phyloP scores from a whole-genome alignment of 1,140 invertebrate species.

The Trichonephila clavipes region DNA sequence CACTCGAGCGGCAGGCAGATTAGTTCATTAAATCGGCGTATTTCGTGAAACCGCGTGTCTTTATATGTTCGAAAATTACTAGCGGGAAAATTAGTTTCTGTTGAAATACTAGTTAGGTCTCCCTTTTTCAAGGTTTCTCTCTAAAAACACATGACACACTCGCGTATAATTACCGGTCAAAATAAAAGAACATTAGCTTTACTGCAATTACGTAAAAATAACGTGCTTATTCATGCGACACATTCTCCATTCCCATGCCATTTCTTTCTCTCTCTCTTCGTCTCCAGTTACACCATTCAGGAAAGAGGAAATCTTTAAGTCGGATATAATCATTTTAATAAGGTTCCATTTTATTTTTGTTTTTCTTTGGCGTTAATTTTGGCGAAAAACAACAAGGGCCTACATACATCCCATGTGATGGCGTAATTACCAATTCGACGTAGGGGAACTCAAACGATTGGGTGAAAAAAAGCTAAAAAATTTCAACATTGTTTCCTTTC shows the following conservation, averaged over 20 bases:
- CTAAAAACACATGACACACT: constrained; percentile 15
- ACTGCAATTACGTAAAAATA: constrained; percentile 61
- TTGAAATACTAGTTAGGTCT: constrained; percentile 44
- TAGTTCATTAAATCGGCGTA: constrained; percentile 54
- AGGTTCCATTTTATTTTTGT: constrained; percentile 40
- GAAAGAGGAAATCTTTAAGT: constrained; percentile 73
- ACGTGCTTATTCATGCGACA: constrained; percentile 68
- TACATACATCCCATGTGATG: neutral
- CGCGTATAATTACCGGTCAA: constrained; percentile 53
- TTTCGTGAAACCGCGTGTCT: constrained; percentile 17
- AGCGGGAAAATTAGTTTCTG: constrained; percentile 23
- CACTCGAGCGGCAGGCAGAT: neutral
- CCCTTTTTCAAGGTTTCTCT: constrained; percentile 50
- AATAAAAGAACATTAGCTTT: constrained; percentile 62
- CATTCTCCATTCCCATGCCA: constrained; percentile 36
- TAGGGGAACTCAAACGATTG: neutral
- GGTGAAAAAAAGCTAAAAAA: neutral
- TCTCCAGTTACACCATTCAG: constrained; percentile 25
- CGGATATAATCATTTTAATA: constrained; percentile 69
- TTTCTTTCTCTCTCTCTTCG: neutral
- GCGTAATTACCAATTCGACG: neutral
- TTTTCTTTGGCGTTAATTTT: constrained; percentile 56
- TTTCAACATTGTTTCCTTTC: neutral
- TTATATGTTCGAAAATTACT: constrained; percentile 18
- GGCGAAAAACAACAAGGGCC: constrained; percentile 43